These are phyloP conservation scores for Heliconius cydno DNA, from an alignment of 2,888 invertebrate genomes.

Conservation along the genomic window DNA sequence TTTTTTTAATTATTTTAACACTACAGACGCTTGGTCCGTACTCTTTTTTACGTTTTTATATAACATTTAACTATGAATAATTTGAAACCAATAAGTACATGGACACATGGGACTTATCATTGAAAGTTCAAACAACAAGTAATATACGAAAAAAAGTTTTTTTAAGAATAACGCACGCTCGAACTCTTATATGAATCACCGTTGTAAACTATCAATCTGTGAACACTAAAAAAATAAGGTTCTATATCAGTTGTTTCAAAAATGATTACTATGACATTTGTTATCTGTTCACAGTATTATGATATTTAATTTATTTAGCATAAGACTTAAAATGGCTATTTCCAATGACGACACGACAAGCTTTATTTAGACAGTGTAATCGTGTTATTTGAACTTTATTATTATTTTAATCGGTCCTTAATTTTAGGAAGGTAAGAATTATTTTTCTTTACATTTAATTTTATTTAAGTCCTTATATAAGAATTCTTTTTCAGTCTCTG, in stretches of 20 bases:
- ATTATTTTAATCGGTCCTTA: too few species aligned
- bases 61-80: background rate
- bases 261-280: background rate
- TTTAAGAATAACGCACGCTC: background rate
- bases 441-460: too few species aligned
- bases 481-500: background rate
- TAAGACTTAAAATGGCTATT: background rate
- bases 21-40: too few species aligned
- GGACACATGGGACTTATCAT: background rate
- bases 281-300: background rate
- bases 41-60: too few species aligned
- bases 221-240: background rate
- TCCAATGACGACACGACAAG: background rate
- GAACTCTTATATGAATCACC: background rate
- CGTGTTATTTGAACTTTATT: too few species aligned
- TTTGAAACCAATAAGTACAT: background rate
- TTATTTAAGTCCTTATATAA: background rate
- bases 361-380: background rate
- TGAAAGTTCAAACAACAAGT: background rate
- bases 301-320: background rate
- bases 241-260: background rate
- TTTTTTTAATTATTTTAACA: too few species aligned
- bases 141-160: background rate
- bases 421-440: background rate
- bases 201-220: background rate